Conservation (phyloP, 2,113 vertebrate genomes). For the Bos indicus region DNA sequence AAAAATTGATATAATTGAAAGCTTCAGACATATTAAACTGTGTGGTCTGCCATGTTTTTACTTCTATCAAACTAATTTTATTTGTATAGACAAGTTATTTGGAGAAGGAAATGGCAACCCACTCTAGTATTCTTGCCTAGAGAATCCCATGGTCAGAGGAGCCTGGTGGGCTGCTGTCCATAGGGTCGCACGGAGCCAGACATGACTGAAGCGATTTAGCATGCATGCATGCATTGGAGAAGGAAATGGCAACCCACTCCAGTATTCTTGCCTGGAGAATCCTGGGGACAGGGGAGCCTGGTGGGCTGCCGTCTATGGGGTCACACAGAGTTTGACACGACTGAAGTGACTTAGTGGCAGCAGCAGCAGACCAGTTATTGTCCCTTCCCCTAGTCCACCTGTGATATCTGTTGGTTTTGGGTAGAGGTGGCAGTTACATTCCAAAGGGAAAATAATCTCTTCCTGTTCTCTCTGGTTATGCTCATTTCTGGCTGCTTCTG, state of each 20-base stretch:
- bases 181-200: neutral
- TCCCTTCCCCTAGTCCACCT: neutral
- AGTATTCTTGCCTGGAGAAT: neutral
- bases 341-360: neutral
- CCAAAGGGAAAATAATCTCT: neutral
- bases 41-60: neutral
- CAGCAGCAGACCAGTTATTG: neutral
- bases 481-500: neutral
- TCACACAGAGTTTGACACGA: neutral
- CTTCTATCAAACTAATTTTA: neutral
- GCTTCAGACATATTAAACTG: neutral
- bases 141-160: neutral
- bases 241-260: neutral
- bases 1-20: neutral
- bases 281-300: neutral
- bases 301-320: neutral
- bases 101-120: neutral
- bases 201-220: neutral
- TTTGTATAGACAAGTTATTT: neutral
- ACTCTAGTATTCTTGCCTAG: neutral
- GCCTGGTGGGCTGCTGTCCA: neutral
- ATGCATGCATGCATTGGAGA: neutral
- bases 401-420: neutral
- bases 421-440: neutral
- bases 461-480: neutral